Conservation (phyloP, 2,888 invertebrate species). For the Netelia virgata region DNA sequence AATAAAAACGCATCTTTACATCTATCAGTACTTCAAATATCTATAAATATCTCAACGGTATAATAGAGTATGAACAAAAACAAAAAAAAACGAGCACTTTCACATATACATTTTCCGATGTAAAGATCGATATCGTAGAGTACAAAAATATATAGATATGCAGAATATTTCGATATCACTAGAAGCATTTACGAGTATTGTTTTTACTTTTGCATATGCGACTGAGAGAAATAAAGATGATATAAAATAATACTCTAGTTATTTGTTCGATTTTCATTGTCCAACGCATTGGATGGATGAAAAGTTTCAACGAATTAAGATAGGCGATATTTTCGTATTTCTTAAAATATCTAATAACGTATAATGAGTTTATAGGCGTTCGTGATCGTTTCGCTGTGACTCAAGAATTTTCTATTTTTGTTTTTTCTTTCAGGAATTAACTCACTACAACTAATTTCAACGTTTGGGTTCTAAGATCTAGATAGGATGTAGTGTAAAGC, state of each 20-base stretch:
- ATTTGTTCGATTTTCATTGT: slow-evolving; percentile 56
- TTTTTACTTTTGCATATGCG: slow-evolving; percentile 24
- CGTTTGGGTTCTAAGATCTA: slow-evolving; percentile 53
- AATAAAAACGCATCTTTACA: slow-evolving; percentile 60
- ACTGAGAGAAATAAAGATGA: slow-evolving; percentile 53
- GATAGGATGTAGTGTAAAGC: slow-evolving; percentile 46
- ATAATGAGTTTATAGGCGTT: slow-evolving; percentile 5
- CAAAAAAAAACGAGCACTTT: slow-evolving; percentile 58
- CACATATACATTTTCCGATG: slow-evolving; percentile 64
- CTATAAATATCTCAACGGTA: slow-evolving; percentile 68
- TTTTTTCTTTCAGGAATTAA: slow-evolving; percentile 19
- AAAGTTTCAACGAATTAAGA: slow-evolving; percentile 10
- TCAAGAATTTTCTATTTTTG: slow-evolving; percentile 34
- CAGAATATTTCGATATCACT: slow-evolving; percentile 57
- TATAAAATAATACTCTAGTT: slow-evolving; percentile 77
- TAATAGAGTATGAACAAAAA: slow-evolving; percentile 52
- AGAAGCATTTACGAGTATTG: slow-evolving; percentile 61
- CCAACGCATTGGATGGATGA: slow-evolving; percentile 5
- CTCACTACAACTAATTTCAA: slow-evolving; percentile 41
- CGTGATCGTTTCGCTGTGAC: slow-evolving; percentile 18
- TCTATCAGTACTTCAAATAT: slow-evolving; percentile 61
- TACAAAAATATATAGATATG: slow-evolving; percentile 59
- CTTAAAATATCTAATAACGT: slow-evolving; percentile 30
- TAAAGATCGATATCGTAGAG: slow-evolving; percentile 41
- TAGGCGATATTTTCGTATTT: slow-evolving; percentile 28